phyloP scores from a whole-genome alignment of 2,113 vertebrate species.

The Neolamprologus tretocephalus region DNA sequence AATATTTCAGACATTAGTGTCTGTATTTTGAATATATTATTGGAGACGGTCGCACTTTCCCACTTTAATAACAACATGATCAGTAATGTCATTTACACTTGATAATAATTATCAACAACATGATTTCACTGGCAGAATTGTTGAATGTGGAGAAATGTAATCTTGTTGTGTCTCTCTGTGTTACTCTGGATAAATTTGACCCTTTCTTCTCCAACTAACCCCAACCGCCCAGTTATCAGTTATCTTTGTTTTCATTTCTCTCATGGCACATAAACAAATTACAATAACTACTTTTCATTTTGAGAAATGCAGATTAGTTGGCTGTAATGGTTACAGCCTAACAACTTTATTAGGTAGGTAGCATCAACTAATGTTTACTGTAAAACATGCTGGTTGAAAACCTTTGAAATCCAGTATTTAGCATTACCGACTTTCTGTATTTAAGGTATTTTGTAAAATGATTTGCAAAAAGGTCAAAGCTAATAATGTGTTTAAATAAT shows the following conservation, averaged over 20 bases:
- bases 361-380: background rate
- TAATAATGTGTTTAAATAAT: background rate
- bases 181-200: background rate
- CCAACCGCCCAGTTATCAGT: accelerated
- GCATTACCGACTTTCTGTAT: background rate
- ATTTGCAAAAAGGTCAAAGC: background rate
- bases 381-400: background rate
- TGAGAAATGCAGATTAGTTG: background rate
- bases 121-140: background rate
- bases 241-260: background rate
- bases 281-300: background rate
- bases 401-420: background rate
- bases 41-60: background rate
- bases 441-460: background rate
- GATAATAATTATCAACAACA: background rate
- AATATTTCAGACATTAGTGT: background rate
- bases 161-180: background rate
- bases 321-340: background rate
- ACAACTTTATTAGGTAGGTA: background rate
- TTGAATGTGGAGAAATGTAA: background rate
- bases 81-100: background rate
- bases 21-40: background rate
- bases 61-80: background rate
- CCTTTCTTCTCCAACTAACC: background rate
- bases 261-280: background rate